phyloP scores from a whole-genome alignment of 2,113 vertebrate genomes.

The Nothocercus julius region DNA sequence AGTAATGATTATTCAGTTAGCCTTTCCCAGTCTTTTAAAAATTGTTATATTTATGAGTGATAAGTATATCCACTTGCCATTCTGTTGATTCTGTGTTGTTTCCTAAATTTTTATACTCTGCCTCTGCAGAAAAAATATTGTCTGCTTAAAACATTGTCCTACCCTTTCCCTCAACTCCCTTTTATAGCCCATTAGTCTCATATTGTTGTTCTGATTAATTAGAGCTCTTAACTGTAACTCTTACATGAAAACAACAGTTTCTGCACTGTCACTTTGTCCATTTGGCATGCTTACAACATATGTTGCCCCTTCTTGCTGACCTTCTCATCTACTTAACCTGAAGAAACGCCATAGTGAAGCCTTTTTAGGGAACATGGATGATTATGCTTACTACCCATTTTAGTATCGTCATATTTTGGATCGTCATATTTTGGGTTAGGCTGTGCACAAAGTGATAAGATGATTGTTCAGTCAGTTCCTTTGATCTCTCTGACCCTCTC shows the following conservation, averaged over 20 bases:
- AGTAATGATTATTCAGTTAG: neutral
- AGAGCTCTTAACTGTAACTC: neutral
- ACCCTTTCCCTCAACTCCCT: neutral
- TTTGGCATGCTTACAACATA: neutral
- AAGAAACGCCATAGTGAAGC: neutral
- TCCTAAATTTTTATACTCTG: neutral
- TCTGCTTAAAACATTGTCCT: neutral
- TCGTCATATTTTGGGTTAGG: neutral
- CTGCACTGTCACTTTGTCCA: neutral
- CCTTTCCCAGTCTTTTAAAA: constrained; percentile 16
- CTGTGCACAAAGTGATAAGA: neutral
- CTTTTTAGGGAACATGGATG: neutral
- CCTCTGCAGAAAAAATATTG: neutral
- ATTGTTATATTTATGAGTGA: neutral
- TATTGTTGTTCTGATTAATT: neutral
- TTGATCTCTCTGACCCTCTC: neutral
- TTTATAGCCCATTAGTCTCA: neutral
- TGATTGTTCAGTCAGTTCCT: neutral
- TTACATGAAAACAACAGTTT: neutral
- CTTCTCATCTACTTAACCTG: neutral
- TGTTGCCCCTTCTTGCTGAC: neutral
- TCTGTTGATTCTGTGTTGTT: neutral
- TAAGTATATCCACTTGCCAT: neutral
- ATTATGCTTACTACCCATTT: neutral
- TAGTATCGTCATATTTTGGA: too few relatives aligned